These are phyloP conservation scores for Spilogale gracilis DNA, from an alignment of 2,113 vertebrate genomes.

Conservation along the genomic window DNA sequence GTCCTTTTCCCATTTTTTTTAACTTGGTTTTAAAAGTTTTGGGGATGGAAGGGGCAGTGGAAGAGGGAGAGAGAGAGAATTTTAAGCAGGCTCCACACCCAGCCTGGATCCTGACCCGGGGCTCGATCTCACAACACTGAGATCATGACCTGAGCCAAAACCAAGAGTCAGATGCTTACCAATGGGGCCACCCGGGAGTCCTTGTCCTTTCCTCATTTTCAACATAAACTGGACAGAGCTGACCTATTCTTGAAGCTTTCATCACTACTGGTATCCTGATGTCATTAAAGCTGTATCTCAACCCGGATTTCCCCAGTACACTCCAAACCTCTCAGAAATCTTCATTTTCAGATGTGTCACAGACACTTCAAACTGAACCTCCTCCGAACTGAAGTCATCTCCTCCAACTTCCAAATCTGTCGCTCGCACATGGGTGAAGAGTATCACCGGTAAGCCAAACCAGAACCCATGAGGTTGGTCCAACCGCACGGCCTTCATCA, in stretches of 20 bases:
- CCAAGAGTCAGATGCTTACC: neutral
- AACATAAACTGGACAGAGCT: too few species aligned
- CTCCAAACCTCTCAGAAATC: neutral
- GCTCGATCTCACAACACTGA: neutral
- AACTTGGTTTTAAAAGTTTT: neutral
- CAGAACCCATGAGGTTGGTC: neutral
- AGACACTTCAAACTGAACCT: neutral
- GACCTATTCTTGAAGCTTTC: neutral
- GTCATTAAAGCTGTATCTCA: neutral
- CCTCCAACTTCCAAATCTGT: neutral
- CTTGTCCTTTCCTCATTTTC: neutral
- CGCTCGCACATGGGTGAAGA: neutral
- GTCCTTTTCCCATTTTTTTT: neutral
- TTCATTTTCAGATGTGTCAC: neutral
- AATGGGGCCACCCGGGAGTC: neutral
- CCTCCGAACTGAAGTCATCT: neutral
- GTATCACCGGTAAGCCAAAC: too few species aligned
- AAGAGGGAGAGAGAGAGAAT: neutral
- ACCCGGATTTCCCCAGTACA: neutral
- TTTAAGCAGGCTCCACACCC: neutral
- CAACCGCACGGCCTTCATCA: accelerated
- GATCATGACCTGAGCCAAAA: neutral
- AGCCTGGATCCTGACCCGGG: neutral
- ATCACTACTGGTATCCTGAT: neutral
- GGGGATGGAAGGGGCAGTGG: neutral